Evolutionary conservation across 37 sponge, comb jelly and placozoan species (phyloP).

Genomic region (Axinella damicornis): DNA sequence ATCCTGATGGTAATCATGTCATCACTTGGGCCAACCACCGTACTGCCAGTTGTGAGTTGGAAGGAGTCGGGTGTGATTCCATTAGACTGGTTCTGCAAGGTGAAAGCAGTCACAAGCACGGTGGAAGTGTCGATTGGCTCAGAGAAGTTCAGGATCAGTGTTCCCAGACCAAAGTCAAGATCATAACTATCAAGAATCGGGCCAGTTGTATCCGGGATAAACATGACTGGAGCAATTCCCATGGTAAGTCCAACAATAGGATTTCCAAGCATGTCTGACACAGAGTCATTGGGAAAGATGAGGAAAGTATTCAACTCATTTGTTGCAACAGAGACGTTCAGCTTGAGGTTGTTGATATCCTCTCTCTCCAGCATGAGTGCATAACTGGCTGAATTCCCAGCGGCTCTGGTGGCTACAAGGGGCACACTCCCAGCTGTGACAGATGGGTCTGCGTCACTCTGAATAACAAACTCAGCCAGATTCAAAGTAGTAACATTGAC

Average conservation of each 20-base stretch:
- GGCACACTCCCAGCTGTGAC: slow-evolving; percentile 15
- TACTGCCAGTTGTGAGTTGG: slow-evolving; percentile 49
- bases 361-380: slow-evolving; percentile 28
- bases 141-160: slow-evolving; percentile 68
- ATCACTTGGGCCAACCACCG: background rate
- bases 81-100: slow-evolving; percentile 49
- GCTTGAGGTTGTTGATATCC: slow-evolving; percentile 65
- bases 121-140: slow-evolving; percentile 71
- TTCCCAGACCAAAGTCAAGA: slow-evolving; percentile 57
- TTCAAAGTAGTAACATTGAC: slow-evolving; percentile 65
- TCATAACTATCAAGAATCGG: slow-evolving; percentile 58
- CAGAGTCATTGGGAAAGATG: slow-evolving; percentile 49
- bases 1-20: slow-evolving; percentile 42
- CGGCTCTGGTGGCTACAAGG: slow-evolving; percentile 22
- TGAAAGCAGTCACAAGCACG: slow-evolving; percentile 57
- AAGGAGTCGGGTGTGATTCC: slow-evolving; percentile 10
- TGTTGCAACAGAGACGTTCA: slow-evolving; percentile 50
- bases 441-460: slow-evolving; percentile 22
- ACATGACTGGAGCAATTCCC: slow-evolving; percentile 17
- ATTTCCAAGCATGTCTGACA: slow-evolving; percentile 74
- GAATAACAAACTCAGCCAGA: slow-evolving; percentile 46
- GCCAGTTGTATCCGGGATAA: slow-evolving; percentile 70
- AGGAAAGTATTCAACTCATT: slow-evolving; percentile 59
- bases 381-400: slow-evolving; percentile 36
- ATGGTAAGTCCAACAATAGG: slow-evolving; percentile 34